phyloP scores from a whole-genome alignment of 2,113 vertebrate genomes.

The Corythoichthys haematopterus region DNA sequence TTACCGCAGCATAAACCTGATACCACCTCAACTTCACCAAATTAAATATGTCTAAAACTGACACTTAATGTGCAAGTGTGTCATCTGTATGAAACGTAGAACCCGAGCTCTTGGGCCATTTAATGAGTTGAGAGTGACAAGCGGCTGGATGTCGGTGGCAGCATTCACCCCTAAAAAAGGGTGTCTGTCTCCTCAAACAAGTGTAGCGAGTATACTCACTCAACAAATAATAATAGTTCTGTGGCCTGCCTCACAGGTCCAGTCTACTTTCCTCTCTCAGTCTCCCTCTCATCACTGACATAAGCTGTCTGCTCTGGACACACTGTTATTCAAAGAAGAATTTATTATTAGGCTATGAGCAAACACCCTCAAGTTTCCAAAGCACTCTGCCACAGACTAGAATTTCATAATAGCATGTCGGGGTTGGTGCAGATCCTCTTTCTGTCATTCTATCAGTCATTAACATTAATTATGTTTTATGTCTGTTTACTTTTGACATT shows the following conservation, averaged over 20 bases:
- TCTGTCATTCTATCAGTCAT: conserved; percentile 62
- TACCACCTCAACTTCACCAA: not conserved
- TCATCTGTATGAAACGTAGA: not conserved
- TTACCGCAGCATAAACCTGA: not conserved
- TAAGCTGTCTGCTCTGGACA: conserved; percentile 65
- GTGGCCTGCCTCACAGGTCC: conserved; percentile 27
- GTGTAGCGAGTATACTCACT: conserved; percentile 26
- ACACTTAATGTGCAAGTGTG: not conserved
- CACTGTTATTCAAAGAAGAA: conserved; percentile 64
- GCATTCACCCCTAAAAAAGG: conserved; percentile 19
- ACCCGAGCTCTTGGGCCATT: not conserved
- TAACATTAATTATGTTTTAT: conserved; percentile 21
- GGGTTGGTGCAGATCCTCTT: conserved; percentile 63
- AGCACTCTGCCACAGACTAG: conserved; percentile 49
- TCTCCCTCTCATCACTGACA: conserved; percentile 56
- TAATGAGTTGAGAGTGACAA: conserved; percentile 8
- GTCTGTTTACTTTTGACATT: conserved; percentile 16
- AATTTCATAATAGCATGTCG: conserved; percentile 68
- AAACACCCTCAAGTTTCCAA: conserved; percentile 71
- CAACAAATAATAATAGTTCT: conserved; percentile 56
- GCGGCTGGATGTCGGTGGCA: conserved; percentile 37
- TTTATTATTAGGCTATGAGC: conserved; percentile 72
- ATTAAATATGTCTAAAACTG: conserved; percentile 3
- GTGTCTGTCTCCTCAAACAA: conserved; percentile 27
- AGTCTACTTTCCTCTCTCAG: conserved; percentile 23